phyloP scores from a whole-genome alignment of 1,140 invertebrate genomes.

The Orchesella cincta region DNA sequence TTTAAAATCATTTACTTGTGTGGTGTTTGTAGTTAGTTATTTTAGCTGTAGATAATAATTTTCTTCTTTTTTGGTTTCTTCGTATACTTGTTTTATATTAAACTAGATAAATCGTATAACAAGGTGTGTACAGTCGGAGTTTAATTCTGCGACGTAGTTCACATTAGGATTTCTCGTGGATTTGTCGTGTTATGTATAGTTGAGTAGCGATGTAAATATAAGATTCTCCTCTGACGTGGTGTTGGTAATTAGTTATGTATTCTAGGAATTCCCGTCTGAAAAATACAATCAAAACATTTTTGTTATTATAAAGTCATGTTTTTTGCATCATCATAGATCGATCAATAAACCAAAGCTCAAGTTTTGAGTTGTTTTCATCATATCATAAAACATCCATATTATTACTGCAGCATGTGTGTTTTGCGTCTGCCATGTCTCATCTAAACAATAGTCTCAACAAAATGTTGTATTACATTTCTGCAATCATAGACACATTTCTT shows the following conservation, averaged over 20 bases:
- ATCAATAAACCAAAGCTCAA: not conserved
- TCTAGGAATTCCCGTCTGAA: slow-evolving; percentile 19
- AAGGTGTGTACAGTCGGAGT: not conserved
- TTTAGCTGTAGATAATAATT: no score
- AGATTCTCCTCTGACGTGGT: no score
- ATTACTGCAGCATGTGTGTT: not conserved
- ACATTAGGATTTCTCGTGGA: not conserved
- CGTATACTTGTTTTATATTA: slow-evolving; percentile 26
- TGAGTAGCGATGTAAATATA: not conserved
- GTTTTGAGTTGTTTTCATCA: not conserved
- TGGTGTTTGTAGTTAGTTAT: no score
- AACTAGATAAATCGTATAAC: slow-evolving; percentile 25
- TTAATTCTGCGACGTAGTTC: not conserved
- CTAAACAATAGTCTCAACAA: no score
- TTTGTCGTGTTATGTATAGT: not conserved
- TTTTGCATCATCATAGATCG: no score
- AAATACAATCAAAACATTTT: not conserved
- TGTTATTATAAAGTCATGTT: not conserved
- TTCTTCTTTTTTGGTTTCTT: slow-evolving; percentile 23
- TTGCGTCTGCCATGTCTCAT: no score
- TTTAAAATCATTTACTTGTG: not conserved
- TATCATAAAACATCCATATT: not conserved
- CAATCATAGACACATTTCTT: not conserved
- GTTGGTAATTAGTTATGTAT: not conserved
- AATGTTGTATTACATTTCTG: no score